phyloP scores from a whole-genome alignment of 2,113 vertebrate genomes.

The Pogona vitticeps region DNA sequence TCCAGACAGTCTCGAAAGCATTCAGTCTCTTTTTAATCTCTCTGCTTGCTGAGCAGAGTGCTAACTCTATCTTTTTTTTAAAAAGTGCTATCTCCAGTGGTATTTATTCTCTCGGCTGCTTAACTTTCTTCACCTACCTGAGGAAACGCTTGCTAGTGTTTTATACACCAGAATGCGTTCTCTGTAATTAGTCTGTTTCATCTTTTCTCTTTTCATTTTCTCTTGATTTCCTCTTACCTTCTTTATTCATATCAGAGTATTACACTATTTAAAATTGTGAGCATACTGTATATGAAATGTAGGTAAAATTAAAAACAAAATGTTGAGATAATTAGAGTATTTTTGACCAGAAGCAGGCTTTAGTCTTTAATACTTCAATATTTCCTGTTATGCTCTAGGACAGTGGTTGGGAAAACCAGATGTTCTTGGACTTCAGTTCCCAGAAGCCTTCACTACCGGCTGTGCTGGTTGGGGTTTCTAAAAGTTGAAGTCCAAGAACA shows the following conservation, averaged over 20 bases:
- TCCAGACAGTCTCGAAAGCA: constrained; percentile 26
- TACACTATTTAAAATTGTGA: too few species aligned
- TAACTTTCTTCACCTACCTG: constrained; percentile 26
- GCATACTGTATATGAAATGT: too few species aligned
- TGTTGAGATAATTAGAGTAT: too few species aligned
- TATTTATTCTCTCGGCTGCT: not conserved
- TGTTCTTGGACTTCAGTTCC: too few species aligned
- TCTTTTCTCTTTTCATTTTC: not conserved
- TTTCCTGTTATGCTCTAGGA: not conserved
- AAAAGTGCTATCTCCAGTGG: not conserved
- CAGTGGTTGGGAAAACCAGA: too few species aligned
- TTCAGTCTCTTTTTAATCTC: constrained; percentile 52
- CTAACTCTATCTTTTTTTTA: not conserved
- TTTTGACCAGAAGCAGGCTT: too few species aligned
- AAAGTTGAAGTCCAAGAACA: too few species aligned
- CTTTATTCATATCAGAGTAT: too few species aligned
- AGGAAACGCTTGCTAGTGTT: not conserved
- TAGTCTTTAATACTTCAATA: not conserved
- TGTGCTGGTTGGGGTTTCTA: too few species aligned
- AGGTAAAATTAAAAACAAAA: too few species aligned
- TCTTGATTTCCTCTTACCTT: not conserved
- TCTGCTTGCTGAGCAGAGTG: constrained; percentile 13
- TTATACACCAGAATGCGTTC: not conserved
- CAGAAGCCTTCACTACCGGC: too few species aligned
- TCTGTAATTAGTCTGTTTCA: not conserved